These are phyloP conservation scores for Thamnophis elegans DNA, from an alignment of 2,797 vertebrate genomes.

Conservation along the genomic window DNA sequence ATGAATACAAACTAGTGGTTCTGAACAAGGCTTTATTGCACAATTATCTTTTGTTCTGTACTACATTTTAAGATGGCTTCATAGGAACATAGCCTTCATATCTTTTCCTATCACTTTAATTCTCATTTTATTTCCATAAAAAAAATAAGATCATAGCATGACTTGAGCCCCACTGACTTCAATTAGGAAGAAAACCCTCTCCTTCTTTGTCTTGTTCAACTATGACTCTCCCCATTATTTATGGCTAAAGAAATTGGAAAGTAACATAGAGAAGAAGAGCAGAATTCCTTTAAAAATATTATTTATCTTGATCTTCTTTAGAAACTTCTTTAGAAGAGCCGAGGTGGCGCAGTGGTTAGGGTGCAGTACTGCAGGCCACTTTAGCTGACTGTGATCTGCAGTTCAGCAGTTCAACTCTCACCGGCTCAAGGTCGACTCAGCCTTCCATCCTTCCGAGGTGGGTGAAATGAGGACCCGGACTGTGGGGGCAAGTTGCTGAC, in stretches of 20 bases:
- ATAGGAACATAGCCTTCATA: background rate
- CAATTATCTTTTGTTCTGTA: background rate
- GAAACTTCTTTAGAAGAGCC: no score
- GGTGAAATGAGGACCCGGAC: no score
- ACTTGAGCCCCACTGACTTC: background rate
- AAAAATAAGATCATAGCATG: background rate
- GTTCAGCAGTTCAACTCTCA: no score
- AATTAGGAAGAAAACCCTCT: background rate
- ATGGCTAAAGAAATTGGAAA: background rate
- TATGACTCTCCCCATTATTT: background rate
- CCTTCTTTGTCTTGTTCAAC: background rate
- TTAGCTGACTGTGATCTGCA: no score
- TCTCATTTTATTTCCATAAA: background rate
- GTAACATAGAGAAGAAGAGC: background rate
- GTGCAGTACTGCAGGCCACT: no score
- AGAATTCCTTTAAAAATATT: background rate
- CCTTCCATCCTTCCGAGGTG: no score
- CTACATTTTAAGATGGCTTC: background rate
- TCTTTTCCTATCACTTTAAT: background rate
- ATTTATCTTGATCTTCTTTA: background rate
- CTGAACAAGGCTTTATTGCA: background rate
- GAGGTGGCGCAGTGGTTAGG: no score
- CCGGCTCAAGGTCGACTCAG: no score
- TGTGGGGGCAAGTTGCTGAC: no score
- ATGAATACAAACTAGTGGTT: background rate